Evolutionary conservation across 2,888 invertebrate species (phyloP), one percentile per base, ranked within the genome.

Genomic region (Strigamia crassipes): DNA sequence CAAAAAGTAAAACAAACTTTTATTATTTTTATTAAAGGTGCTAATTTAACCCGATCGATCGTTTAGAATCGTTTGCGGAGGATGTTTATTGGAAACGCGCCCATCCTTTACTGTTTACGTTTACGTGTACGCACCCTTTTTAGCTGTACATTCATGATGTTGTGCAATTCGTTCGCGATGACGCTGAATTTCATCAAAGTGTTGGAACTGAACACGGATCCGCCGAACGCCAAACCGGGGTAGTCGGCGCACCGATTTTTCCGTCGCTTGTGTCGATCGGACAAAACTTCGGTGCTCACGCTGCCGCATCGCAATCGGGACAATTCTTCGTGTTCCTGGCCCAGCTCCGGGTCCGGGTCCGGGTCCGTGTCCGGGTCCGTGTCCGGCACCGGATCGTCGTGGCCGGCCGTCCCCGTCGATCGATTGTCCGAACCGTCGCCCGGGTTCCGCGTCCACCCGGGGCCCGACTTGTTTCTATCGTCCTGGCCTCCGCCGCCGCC

Each of bases 181-280:
- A 98, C 93, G 88, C 94, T 95, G 89, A 97, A 97, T 90, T 97
- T 97, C 94, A 98, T 97, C 93, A 97, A 93, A 12, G 97, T 97
- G 88, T 96, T 97, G 82, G 97, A 96, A 87, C 96, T 96, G 90
- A 96, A 96, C 87, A 96, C 94, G 84, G 96, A 96, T 85, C 94
- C 93, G 81, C 95, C 96, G 87, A 96, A 95, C 1, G 96, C 96
- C 83, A 96, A 89, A 38, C 96, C 96, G 0, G 96, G 96, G 89
- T 96, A 96, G 88, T 96, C 96, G 61, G 95, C 93, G 89, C 96
- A 96, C 88, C 95, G 91, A 85, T 93, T 90, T 85, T 85, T 85
- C 51, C 92, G 91, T 85, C 94, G 91, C 82, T 86, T 85, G 34
- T 85, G 84, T 83, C 92, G 88, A 87, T 94, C 96, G 41, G 95